Evolutionary conservation across 2,113 vertebrate genomes (phyloP), one percentile per base, ranked within the genome.

Genomic region (Boulengerochromis microlepis): DNA sequence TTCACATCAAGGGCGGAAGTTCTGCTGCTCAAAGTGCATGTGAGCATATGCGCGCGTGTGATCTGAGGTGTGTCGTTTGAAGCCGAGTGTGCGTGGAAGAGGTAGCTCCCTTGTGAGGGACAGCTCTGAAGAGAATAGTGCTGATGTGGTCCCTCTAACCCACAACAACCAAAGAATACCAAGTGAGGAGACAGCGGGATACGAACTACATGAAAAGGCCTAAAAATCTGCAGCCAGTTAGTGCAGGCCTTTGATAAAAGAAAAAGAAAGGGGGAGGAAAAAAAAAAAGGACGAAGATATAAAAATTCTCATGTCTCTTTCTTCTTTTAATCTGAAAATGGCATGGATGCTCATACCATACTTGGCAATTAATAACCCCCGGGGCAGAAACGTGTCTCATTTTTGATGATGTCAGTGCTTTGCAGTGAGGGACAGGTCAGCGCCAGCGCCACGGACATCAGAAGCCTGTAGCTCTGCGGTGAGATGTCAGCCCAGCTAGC

Each of bases 361-460:
- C 52, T 84, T 22, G 64, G 57, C 66, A 31, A 91, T 89, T 83
- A 91, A 88, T 53, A 90, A 56, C 82, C 88, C 81, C 66, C 6
- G 10, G 45, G 90, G 76, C 86, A 13, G 82, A 89, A 80, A 82
- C 71, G 66, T 69, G 89, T 91, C 93, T 85, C 87, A 10, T 90
- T 93, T 66, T 92, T 93, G 94, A 94, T 96, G 94, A 94, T 91
- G 94, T 94, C 91, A 87, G 81, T 82, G 86, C 47, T 89, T 88
- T 91, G 82, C 80, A 90, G 87, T 82, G 94, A 92, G 89, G 80
- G 87, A 93, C 86, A 86, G 91, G 92, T 95, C 93, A 94, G 86
- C 2, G 57, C 69, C 38, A 35, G 88, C 56, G 83, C 92, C 88
- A 91, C 3, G 83, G 94, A 90, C 94, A 93, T 92, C 87, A 90